These are phyloP conservation scores for Epinotia bilunana DNA, from an alignment of 2,888 invertebrate genomes.

Conservation along the genomic window DNA sequence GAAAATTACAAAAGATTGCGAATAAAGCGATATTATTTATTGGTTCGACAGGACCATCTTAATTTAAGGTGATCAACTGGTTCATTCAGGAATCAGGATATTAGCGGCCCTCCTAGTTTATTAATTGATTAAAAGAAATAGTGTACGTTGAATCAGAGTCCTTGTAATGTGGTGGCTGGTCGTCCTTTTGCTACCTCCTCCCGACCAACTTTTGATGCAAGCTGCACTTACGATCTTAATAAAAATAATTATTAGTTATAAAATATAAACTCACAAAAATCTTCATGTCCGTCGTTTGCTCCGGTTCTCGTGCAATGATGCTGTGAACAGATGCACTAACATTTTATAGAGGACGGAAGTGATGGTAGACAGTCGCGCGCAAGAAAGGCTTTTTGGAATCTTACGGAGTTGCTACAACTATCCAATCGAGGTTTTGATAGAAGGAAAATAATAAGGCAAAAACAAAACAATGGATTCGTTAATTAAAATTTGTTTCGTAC, in stretches of 20 bases:
- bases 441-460: neutral
- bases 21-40: no score
- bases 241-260: conserved; percentile 7
- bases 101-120: neutral
- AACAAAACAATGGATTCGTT: neutral
- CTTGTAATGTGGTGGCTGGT: neutral
- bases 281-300: conserved; percentile 74
- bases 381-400: conserved; percentile 70
- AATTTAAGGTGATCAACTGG: no score
- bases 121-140: no score
- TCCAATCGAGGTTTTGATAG: neutral
- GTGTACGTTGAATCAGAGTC: neutral
- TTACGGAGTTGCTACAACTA: conserved; percentile 56
- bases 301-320: conserved; percentile 66
- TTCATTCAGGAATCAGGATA: no score
- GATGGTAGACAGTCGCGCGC: conserved; percentile 65
- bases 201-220: neutral
- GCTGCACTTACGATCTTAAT: neutral
- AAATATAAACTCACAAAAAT: conserved; percentile 71
- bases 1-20: no score
- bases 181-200: neutral
- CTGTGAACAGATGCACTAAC: conserved; percentile 68
- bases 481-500: neutral
- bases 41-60: no score
- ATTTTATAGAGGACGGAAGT: conserved; percentile 81